A percentile compares a stretch with the other conserved stretches of the same genome.
phyloP scores from a whole-genome alignment of 2,888 invertebrate genomes.

The Acutogordius australiensis region DNA sequence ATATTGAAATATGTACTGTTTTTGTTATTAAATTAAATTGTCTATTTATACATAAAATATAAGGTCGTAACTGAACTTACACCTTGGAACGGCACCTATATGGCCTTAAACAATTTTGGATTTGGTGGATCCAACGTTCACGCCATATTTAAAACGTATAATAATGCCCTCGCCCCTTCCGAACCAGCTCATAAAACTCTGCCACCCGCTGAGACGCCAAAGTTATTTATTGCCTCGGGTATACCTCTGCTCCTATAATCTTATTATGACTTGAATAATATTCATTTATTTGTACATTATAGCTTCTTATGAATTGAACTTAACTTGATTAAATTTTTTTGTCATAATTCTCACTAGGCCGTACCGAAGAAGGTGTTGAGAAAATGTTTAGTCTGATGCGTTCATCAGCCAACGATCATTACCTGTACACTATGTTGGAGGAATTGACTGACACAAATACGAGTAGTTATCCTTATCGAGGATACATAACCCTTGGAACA shows the following conservation, averaged over 20 bases:
- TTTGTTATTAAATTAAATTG: neutral
- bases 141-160: slow-evolving; percentile 21
- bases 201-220: neutral
- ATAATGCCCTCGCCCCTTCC: no score
- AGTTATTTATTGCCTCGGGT: slow-evolving; percentile 1
- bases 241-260: neutral
- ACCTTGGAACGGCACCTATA: slow-evolving; percentile 61
- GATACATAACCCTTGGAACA: slow-evolving; percentile 39
- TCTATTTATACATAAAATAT: no score
- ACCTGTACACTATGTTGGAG: slow-evolving; percentile 44
- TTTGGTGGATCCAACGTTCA: slow-evolving; percentile 47
- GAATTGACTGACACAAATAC: slow-evolving; percentile 38
- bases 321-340: neutral
- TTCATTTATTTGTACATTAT: neutral
- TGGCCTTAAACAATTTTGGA: slow-evolving; percentile 79
- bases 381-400: slow-evolving; percentile 35
- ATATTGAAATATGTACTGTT: neutral
- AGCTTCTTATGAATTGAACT: neutral
- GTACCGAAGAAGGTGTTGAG: slow-evolving; percentile 48
- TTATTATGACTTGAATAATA: no score
- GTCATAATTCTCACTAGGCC: slow-evolving; percentile 46
- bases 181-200: neutral
- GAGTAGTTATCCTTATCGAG: slow-evolving; percentile 43
- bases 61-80: slow-evolving; percentile 51
- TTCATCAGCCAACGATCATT: slow-evolving; percentile 32